phyloP scores from a whole-genome alignment of 2,888 invertebrate genomes.

The Syrphus vitripennis region DNA sequence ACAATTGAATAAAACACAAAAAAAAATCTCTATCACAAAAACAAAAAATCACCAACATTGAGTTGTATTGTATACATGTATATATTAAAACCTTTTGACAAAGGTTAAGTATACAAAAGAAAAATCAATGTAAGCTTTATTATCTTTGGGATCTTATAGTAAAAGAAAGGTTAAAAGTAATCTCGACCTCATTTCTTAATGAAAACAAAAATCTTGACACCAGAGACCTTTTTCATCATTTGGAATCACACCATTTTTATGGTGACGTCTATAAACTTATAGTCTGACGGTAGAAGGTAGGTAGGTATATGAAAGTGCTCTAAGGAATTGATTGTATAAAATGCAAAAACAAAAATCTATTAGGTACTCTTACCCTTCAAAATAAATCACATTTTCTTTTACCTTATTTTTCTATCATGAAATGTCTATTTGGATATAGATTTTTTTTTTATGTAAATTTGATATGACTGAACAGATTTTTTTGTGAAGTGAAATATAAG shows the following conservation, averaged over 20 bases:
- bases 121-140: conserved; percentile 16
- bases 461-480: too few species aligned
- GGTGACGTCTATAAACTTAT: not conserved
- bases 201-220: conserved; percentile 14
- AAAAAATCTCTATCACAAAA: not conserved
- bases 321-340: not conserved
- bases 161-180: not conserved
- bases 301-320: not conserved
- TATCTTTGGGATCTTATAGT: conserved; percentile 6
- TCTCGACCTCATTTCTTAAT: conserved; percentile 14
- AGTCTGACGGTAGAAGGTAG: not conserved
- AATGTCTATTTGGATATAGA: too few species aligned
- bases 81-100: conserved; percentile 13
- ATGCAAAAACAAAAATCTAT: too few species aligned
- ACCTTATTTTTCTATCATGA: too few species aligned
- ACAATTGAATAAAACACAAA: not conserved
- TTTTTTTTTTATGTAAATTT: too few species aligned
- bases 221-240: not conserved
- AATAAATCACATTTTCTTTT: too few species aligned
- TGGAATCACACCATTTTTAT: not conserved
- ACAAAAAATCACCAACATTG: conserved; percentile 1
- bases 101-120: conserved; percentile 9
- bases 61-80: not conserved
- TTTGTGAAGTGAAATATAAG: too few species aligned
- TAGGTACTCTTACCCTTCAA: too few species aligned